A percentile compares a stretch with the other conserved stretches of the same genome.
Evolutionary conservation across 2,797 vertebrate species (phyloP).

Genomic region (Varecia variegata): DNA sequence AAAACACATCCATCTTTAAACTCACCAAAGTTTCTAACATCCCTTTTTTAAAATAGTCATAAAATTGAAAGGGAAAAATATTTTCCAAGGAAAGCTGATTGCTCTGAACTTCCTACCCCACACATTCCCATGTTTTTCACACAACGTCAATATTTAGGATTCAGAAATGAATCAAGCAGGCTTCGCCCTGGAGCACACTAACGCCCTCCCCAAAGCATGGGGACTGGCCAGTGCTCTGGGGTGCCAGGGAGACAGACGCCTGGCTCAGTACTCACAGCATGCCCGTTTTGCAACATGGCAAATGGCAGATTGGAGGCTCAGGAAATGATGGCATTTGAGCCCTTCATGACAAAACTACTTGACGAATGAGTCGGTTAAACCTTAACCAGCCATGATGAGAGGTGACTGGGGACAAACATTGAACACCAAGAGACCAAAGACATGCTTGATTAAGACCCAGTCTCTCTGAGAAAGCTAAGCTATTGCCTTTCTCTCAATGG

Average conservation of each 20-base stretch:
- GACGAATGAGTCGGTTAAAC: background rate
- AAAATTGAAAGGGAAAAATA: constrained; percentile 56
- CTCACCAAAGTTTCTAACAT: background rate
- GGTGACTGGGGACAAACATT: background rate
- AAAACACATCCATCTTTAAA: constrained; percentile 54
- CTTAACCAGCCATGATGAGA: background rate
- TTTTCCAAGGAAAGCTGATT: constrained; percentile 59
- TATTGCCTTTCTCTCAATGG: background rate
- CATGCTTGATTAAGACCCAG: background rate
- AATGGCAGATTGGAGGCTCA: background rate
- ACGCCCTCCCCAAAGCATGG: background rate
- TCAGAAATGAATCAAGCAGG: constrained; percentile 35
- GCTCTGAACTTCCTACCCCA: constrained; percentile 60
- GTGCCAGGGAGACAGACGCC: background rate
- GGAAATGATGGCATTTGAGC: background rate
- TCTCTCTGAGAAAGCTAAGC: background rate
- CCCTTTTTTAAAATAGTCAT: constrained; percentile 34
- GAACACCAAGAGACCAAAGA: background rate
- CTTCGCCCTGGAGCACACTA: background rate
- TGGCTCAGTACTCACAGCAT: background rate
- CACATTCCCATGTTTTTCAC: constrained; percentile 29
- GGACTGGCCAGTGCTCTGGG: background rate
- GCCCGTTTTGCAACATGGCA: background rate
- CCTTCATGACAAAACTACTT: background rate
- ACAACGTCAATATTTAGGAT: constrained; percentile 33